Conservation (phyloP, 2,888 invertebrate genomes). For the Carterocephalus palaemon region DNA sequence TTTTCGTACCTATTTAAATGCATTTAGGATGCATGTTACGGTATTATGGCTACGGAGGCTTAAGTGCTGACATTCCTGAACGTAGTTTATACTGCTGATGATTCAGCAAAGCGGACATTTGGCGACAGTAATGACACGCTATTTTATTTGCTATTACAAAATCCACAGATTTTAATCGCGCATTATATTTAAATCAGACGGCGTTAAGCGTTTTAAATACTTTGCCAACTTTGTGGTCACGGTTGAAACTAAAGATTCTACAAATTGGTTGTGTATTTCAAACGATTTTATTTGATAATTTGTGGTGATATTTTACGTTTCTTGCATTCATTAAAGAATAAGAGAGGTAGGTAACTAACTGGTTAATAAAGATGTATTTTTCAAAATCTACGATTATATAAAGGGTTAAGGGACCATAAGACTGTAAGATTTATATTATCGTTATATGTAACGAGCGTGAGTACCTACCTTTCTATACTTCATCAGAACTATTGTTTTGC, state of each 20-base stretch:
- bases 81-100: slow-evolving; percentile 13
- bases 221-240: background rate
- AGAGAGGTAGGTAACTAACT: too few species aligned
- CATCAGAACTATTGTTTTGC: too few species aligned
- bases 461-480: too few species aligned
- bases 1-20: too few species aligned
- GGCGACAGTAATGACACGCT: slow-evolving; percentile 14
- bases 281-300: too few species aligned
- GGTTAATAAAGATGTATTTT: too few species aligned
- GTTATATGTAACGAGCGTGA: too few species aligned
- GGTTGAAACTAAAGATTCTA: slow-evolving; percentile 1
- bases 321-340: too few species aligned
- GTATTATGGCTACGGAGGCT: background rate
- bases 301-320: too few species aligned
- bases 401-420: too few species aligned
- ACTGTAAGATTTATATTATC: too few species aligned
- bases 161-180: slow-evolving; percentile 8
- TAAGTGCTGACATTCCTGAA: slow-evolving; percentile 18
- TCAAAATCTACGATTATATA: too few species aligned
- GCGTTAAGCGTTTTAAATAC: slow-evolving; percentile 2
- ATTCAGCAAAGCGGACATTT: slow-evolving; percentile 5
- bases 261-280: background rate
- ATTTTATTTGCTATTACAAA: slow-evolving; percentile 17
- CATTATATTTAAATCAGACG: slow-evolving; percentile 10
- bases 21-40: slow-evolving; percentile 4